Evolutionary conservation across 92 coral and sea anemone species (phyloP).

Genomic region (Epizoanthus illoricatus): DNA sequence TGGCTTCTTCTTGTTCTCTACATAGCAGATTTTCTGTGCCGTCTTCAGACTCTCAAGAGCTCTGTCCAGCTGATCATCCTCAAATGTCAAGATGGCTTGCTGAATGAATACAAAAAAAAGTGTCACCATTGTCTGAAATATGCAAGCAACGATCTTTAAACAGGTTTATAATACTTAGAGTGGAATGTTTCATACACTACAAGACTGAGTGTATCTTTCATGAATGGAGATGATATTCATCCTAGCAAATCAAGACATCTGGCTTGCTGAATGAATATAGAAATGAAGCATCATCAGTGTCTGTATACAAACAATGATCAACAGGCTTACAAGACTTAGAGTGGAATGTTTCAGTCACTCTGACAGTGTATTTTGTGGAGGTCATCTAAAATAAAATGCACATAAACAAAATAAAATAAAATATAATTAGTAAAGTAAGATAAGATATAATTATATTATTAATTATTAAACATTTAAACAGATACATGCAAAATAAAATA

Average conservation of each 20-base stretch:
- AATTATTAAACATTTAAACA: too few relatives aligned
- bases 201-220: too few relatives aligned
- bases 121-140: background rate
- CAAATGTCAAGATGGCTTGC: constrained; percentile 94
- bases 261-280: constrained; percentile 64
- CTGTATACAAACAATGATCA: background rate
- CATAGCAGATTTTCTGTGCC: constrained; percentile 78
- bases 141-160: background rate
- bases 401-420: too few relatives aligned
- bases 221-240: constrained; percentile 33
- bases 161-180: too few relatives aligned
- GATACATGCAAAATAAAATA: too few relatives aligned
- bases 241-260: constrained; percentile 89
- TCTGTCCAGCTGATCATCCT: constrained; percentile 89
- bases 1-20: constrained; percentile 69
- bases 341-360: too few relatives aligned
- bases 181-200: too few relatives aligned
- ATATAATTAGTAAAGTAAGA: too few relatives aligned
- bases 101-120: background rate
- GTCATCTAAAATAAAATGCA: too few relatives aligned
- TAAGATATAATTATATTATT: too few relatives aligned
- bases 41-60: constrained; percentile 83
- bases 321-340: too few relatives aligned
- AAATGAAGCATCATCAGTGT: background rate
- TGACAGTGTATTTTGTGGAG: too few relatives aligned